A percentile compares a stretch with the other conserved stretches of the same genome.
These are phyloP conservation scores for Blomia tropicalis DNA, from an alignment of 2,888 invertebrate genomes.

Conservation along the genomic window DNA sequence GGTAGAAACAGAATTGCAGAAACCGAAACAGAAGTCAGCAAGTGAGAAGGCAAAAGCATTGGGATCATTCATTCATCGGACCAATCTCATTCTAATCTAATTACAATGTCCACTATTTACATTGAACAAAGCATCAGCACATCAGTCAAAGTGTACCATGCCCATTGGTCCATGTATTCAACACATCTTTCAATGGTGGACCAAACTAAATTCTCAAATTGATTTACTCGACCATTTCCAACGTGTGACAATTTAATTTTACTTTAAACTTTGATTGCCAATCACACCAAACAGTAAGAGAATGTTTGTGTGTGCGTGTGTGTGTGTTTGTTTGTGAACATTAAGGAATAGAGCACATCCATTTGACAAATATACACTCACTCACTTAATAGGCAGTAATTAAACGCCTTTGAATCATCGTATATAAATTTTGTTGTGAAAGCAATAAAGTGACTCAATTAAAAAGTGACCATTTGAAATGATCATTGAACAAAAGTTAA, in stretches of 20 bases:
- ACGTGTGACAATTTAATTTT: conserved; percentile 9
- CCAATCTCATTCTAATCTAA: conserved; percentile 5
- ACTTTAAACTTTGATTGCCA: conserved; percentile 4
- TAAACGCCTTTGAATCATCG: conserved; percentile 9
- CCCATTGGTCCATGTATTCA: neutral
- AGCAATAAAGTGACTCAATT: neutral
- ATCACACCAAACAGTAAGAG: neutral
- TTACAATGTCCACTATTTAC: conserved; percentile 13
- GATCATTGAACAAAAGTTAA: no score
- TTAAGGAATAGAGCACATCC: neutral
- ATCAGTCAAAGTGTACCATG: neutral
- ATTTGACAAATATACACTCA: neutral
- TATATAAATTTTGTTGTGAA: no score
- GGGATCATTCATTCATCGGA: neutral
- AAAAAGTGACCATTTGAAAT: no score
- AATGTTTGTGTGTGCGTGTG: no score
- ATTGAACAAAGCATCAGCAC: neutral
- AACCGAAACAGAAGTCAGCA: neutral
- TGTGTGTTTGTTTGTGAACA: neutral
- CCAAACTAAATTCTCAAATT: neutral
- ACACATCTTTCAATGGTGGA: neutral
- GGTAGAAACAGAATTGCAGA: neutral
- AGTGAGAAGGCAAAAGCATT: no score
- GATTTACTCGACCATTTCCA: conserved; percentile 6
- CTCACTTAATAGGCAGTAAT: conserved; percentile 2